Percentiles rank a stretch among this genome's conserved stretches.
phyloP scores from a whole-genome alignment of 2,113 vertebrate genomes.

The Neofelis nebulosa region DNA sequence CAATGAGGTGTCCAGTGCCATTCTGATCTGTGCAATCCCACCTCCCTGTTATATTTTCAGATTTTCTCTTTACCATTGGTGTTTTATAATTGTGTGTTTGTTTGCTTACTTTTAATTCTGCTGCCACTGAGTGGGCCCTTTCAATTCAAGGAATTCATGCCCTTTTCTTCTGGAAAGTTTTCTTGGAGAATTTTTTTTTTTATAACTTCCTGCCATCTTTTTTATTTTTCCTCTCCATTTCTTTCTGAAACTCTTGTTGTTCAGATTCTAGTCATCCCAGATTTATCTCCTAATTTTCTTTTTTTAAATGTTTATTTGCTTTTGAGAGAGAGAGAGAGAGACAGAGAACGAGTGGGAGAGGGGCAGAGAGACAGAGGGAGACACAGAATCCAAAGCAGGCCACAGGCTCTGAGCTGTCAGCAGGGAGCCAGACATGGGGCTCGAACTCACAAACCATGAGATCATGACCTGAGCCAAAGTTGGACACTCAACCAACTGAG shows the following conservation, averaged over 20 bases:
- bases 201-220: not conserved
- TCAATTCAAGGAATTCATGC: not conserved
- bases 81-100: not conserved
- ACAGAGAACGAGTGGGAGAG: too few species aligned
- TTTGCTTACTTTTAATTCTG: not conserved
- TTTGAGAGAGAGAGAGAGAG: too few species aligned
- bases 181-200: not conserved
- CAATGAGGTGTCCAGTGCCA: not conserved
- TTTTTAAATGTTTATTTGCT: too few species aligned
- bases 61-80: not conserved
- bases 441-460: too few species aligned
- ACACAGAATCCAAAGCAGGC: too few species aligned
- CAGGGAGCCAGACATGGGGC: too few species aligned
- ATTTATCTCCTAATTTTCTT: not conserved
- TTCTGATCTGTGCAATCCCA: not conserved
- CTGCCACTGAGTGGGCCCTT: not conserved
- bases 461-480: too few species aligned
- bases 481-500: too few species aligned
- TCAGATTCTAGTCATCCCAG: not conserved
- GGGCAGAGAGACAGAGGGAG: too few species aligned
- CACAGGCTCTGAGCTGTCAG: too few species aligned
- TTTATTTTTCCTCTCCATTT: not conserved
- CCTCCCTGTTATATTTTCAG: not conserved
- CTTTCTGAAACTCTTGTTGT: not conserved
- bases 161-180: not conserved